Percentiles rank a stretch among this genome's conserved stretches.
These are phyloP conservation scores for Ianthella basta DNA, from an alignment of 37 sponge, comb jelly and placozoan genomes.

Conservation along the genomic window DNA sequence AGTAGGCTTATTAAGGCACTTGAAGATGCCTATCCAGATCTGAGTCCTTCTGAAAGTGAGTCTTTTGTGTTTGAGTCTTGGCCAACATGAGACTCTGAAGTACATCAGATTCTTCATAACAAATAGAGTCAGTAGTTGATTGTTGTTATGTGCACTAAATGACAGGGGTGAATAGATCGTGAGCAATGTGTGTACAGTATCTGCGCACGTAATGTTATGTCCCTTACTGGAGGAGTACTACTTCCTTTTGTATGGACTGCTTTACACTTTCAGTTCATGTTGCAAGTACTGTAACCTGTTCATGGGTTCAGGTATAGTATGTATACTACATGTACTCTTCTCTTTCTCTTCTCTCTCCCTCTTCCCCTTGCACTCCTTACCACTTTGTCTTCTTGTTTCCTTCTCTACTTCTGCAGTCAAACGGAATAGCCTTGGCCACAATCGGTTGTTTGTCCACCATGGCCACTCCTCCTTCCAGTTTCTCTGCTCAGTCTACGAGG, in stretches of 20 bases:
- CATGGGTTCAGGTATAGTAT: no score
- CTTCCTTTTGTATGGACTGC: no score
- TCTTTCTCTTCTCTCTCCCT: not conserved
- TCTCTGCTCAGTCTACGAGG: slow-evolving; percentile 64
- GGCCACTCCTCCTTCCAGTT: slow-evolving; percentile 45
- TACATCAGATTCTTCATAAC: no score
- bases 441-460: slow-evolving; percentile 66
- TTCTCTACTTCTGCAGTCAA: slow-evolving; percentile 30
- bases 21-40: slow-evolving; percentile 71
- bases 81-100: no score
- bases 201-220: no score
- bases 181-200: not conserved
- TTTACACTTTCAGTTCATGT: no score
- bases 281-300: no score
- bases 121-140: no score
- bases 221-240: no score
- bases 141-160: no score
- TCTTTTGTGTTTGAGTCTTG: no score
- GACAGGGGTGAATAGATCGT: not conserved
- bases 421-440: slow-evolving; percentile 78
- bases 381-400: not conserved
- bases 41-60: slow-evolving; percentile 76
- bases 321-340: not conserved
- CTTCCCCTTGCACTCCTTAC: slow-evolving; percentile 2
- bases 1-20: slow-evolving; percentile 78